Evolutionary conservation across 2,113 vertebrate species (phyloP).

Genomic region (Lagenorhynchus albirostris): DNA sequence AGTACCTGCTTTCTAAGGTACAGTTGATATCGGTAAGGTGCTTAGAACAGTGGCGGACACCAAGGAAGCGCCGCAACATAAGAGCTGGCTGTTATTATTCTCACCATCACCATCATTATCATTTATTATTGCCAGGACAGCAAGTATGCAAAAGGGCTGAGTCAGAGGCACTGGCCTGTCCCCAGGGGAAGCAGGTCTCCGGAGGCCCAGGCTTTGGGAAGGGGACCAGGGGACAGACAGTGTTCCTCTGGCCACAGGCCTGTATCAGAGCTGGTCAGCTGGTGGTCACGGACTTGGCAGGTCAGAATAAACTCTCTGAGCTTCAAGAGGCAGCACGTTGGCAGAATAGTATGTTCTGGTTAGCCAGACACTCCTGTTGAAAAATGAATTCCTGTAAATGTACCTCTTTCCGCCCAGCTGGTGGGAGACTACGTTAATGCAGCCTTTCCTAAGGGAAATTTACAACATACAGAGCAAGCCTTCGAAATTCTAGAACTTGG

Average conservation of each 20-base stretch:
- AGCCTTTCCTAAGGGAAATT: neutral
- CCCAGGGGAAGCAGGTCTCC: neutral
- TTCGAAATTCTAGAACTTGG: neutral
- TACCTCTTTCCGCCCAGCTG: neutral
- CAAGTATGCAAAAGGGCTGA: slow-evolving; percentile 47
- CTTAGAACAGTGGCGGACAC: neutral
- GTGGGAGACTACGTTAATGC: neutral
- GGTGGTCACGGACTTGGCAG: neutral
- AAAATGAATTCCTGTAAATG: neutral
- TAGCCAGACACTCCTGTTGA: neutral
- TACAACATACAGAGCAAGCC: neutral
- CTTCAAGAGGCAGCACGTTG: neutral
- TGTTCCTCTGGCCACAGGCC: neutral
- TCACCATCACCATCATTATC: neutral
- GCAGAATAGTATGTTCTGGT: neutral
- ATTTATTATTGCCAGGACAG: neutral
- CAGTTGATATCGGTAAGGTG: neutral
- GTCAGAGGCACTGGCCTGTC: slow-evolving; percentile 65
- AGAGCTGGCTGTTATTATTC: neutral
- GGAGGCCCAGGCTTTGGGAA: neutral
- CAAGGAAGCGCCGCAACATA: rapidly evolving
- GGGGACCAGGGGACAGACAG: neutral
- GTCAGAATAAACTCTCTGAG: neutral
- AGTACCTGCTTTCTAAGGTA: neutral
- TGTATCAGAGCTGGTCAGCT: neutral